Percentiles rank a stretch among this genome's conserved stretches.
Conservation (phyloP, 2,888 invertebrate species). For the Margaritifera margaritifera region DNA sequence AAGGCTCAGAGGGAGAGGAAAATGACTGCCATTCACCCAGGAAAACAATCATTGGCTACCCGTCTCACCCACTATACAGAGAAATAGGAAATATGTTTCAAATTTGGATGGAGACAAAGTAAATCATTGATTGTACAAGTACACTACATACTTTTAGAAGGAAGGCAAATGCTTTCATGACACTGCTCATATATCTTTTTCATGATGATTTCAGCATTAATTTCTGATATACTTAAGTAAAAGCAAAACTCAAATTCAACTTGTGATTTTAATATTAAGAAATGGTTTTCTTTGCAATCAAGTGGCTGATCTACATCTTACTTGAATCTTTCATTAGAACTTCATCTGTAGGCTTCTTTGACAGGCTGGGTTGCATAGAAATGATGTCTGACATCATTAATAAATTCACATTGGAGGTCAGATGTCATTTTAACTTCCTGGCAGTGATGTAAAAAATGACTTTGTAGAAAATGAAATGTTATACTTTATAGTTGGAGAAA, state of each 20-base stretch:
- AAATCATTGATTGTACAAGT: neutral
- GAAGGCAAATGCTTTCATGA: neutral
- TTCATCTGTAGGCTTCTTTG: no score
- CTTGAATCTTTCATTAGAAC: no score
- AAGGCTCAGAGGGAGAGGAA: conserved; percentile 9
- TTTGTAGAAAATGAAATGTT: no score
- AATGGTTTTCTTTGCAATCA: neutral
- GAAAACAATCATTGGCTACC: conserved; percentile 61
- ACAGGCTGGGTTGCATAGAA: no score
- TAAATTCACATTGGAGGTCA: no score
- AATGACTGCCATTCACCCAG: conserved; percentile 28
- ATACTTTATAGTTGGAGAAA: no score
- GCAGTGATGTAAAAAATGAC: no score
- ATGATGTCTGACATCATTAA: no score
- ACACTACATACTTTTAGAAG: no score
- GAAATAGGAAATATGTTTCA: conserved; percentile 60
- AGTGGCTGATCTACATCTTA: neutral
- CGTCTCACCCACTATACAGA: conserved; percentile 61
- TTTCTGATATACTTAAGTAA: neutral
- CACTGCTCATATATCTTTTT: neutral
- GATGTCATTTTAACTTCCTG: no score
- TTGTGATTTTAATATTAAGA: neutral
- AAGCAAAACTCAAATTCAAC: no score
- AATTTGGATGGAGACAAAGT: conserved; percentile 62
- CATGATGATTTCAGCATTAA: neutral